Evolutionary conservation across 2,797 vertebrate genomes (phyloP), one percentile per base, ranked within the genome.

Genomic region (Carapus acus): DNA sequence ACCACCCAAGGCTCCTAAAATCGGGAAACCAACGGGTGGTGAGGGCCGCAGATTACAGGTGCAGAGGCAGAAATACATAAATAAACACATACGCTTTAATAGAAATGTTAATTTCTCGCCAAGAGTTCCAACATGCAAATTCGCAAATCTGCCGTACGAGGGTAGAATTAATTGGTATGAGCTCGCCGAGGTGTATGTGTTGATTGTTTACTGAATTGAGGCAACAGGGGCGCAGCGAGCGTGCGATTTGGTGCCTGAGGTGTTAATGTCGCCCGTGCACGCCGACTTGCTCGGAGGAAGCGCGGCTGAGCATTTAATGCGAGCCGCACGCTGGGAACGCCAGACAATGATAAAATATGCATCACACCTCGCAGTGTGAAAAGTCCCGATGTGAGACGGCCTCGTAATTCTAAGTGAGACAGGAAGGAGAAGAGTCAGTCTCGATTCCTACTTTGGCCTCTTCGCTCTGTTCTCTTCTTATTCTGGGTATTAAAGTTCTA

Each of bases 101-200:
- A 54, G 69, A 74, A 70, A 76, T 70, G 58, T 29, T 50, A 71
- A 74, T 73, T 63, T 58, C 39, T 46, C 49, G n/a, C 67, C 29
- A 36, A 41, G 39, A 54, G 42, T 65, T 62, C 6, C 24, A 53
- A 52, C 44, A 57, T 43, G 42, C 55, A 51, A n/a, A 49, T 65
- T 43, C 50, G 41, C 58, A 45, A 16, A 61, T 61, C 27, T 49
- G 43, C 33, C 50, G 49, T 24, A 36, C 33, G 37, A 31, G 11
- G 1, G 62, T 55, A 13, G 50, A 17, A 50, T 60, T 39, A 59
- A 65, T 57, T 65, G 38, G 50, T 17, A 20, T 46, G 3, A 46
- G 51, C 46, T 8, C 1, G 9, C 24, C 39, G 23, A 56, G 54
- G 31, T 45, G n/a, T 20, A 49, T 42, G 22, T 34, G 50, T 43